These are phyloP conservation scores for Acipenser ruthenus DNA, from an alignment of 2,797 vertebrate genomes.

Conservation along the genomic window DNA sequence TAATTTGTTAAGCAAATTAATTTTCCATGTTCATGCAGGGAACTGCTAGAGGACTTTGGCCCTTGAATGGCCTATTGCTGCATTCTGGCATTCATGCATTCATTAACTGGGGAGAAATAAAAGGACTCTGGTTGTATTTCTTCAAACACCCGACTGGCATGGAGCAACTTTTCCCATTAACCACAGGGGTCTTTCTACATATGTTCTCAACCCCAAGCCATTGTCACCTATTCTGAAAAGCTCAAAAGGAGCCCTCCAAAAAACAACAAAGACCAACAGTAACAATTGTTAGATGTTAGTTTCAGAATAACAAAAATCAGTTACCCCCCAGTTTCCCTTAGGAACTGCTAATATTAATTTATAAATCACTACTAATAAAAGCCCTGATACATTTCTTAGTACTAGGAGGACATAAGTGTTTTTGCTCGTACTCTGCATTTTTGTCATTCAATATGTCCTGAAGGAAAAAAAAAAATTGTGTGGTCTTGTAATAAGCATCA, in stretches of 20 bases:
- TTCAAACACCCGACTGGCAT: slow-evolving; percentile 71
- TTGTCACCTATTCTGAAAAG: slow-evolving; percentile 74
- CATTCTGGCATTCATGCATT: slow-evolving; percentile 86
- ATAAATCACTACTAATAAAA: background rate
- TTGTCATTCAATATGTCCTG: no score
- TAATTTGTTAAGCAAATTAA: slow-evolving; percentile 89
- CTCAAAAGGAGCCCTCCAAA: slow-evolving; percentile 63
- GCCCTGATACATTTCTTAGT: slow-evolving; percentile 32
- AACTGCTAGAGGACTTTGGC: slow-evolving; percentile 68
- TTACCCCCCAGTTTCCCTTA: slow-evolving; percentile 63
- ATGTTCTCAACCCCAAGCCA: slow-evolving; percentile 72
- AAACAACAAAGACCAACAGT: slow-evolving; percentile 72
- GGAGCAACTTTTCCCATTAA: slow-evolving; percentile 65
- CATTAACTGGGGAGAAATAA: slow-evolving; percentile 69
- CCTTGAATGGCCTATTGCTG: slow-evolving; percentile 76
- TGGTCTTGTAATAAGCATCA: no score
- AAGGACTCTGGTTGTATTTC: slow-evolving; percentile 77
- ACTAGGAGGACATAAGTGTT: background rate
- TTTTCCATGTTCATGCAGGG: slow-evolving; percentile 77
- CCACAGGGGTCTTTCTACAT: slow-evolving; percentile 70
- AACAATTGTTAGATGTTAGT: slow-evolving; percentile 67
- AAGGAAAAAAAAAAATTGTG: no score
- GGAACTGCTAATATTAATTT: slow-evolving; percentile 42
- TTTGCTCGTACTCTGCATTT: background rate
- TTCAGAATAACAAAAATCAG: slow-evolving; percentile 65